Percentiles rank a stretch among this genome's conserved stretches.
Conservation (phyloP, 2,113 vertebrate genomes). For the Sceloporus undulatus region DNA sequence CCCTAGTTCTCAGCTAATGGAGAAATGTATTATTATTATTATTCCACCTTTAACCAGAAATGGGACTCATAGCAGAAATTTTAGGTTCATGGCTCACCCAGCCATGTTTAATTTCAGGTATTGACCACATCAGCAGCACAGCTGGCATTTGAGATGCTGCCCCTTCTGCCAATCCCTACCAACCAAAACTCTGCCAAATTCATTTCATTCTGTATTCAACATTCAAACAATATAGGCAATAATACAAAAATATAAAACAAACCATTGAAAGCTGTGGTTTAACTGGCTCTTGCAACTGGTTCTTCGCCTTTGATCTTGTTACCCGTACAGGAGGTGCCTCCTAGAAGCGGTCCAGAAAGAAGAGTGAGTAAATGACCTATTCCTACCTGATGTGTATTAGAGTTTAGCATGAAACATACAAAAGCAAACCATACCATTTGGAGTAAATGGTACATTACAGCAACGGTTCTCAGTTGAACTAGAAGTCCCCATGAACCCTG, state of each 20-base stretch:
- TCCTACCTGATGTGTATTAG: neutral
- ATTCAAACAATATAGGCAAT: too few relatives aligned
- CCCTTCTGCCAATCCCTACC: too few relatives aligned
- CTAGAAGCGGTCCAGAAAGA: slow-evolving; percentile 64
- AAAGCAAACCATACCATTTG: neutral
- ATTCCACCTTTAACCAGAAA: too few relatives aligned
- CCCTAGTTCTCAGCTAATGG: neutral
- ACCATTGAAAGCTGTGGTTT: slow-evolving; percentile 46
- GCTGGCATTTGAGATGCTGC: neutral
- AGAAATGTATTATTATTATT: too few relatives aligned
- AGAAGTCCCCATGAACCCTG: too few relatives aligned
- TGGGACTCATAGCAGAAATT: too few relatives aligned
- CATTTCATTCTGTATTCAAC: too few relatives aligned
- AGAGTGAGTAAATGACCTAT: slow-evolving; percentile 15
- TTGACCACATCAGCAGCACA: too few relatives aligned
- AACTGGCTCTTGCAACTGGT: slow-evolving; percentile 62
- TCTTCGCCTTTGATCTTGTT: slow-evolving; percentile 79
- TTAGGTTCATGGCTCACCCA: too few relatives aligned
- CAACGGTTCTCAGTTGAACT: neutral
- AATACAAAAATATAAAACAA: slow-evolving; percentile 16
- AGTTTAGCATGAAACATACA: neutral
- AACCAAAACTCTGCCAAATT: neutral
- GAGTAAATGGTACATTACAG: neutral
- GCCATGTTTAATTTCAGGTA: neutral
- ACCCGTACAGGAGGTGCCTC: slow-evolving; percentile 61